Evolutionary conservation across 2,113 vertebrate species (phyloP).

Genomic region (Pungitius pungitius): DNA sequence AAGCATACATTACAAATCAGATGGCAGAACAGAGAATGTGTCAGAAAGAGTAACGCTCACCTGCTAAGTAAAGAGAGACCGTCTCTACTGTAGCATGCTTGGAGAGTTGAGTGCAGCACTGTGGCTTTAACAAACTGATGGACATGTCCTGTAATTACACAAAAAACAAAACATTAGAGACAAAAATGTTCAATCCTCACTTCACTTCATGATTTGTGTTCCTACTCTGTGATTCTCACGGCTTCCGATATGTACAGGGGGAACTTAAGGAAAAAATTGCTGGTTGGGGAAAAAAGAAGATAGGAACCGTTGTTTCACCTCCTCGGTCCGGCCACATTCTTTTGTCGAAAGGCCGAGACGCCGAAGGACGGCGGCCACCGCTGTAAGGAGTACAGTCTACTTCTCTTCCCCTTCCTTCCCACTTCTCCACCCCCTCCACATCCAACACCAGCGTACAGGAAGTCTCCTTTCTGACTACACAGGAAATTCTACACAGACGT

Average conservation of each 20-base stretch:
- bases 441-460: constrained; percentile 71
- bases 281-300: background rate
- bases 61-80: constrained; percentile 54
- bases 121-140: constrained; percentile 63
- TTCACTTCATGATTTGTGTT: constrained; percentile 11
- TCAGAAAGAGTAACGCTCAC: constrained; percentile 45
- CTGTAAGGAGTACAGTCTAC: constrained; percentile 61
- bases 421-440: constrained; percentile 57
- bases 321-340: constrained; percentile 34
- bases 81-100: constrained; percentile 62
- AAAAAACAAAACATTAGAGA: constrained; percentile 43
- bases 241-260: constrained; percentile 15
- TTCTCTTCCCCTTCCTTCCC: constrained; percentile 73
- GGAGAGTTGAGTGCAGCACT: constrained; percentile 42
- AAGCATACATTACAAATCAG: constrained; percentile 14
- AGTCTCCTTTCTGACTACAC: constrained; percentile 74
- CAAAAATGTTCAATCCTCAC: constrained; percentile 3
- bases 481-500: constrained; percentile 77
- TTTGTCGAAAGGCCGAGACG: constrained; percentile 43
- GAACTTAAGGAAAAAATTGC: background rate
- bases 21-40: background rate
- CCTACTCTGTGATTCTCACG: constrained; percentile 27
- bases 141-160: constrained; percentile 71
- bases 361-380: constrained; percentile 38
- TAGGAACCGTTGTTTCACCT: constrained; percentile 47